phyloP scores from a whole-genome alignment of 2,113 vertebrate genomes.

The Grallaria varia region DNA sequence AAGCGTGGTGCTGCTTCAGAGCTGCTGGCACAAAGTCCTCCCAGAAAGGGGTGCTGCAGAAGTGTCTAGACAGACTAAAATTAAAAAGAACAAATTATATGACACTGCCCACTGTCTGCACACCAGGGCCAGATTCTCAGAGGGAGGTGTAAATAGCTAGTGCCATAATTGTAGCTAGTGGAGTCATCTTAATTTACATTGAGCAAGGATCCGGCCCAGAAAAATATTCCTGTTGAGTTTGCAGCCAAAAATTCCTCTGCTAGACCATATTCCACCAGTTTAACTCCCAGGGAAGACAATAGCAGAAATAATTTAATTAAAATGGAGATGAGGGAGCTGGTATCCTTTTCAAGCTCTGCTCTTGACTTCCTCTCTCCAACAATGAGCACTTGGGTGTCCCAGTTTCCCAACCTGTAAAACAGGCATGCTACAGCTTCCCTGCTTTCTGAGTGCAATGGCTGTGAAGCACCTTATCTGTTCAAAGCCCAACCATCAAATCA shows the following conservation, averaged over 20 bases:
- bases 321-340: slow-evolving; percentile 12
- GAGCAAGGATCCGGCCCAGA: slow-evolving; percentile 35
- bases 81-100: slow-evolving; percentile 41
- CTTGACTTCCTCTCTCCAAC: not conserved
- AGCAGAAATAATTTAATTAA: slow-evolving; percentile 55
- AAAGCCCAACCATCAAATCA: not conserved
- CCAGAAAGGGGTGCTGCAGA: slow-evolving; percentile 4
- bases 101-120: slow-evolving; percentile 43
- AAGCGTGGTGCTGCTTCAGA: not conserved
- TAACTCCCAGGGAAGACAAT: slow-evolving; percentile 44
- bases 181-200: slow-evolving; percentile 23
- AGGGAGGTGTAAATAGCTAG: not conserved
- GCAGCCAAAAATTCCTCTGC: slow-evolving; percentile 35
- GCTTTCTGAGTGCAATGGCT: not conserved
- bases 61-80: slow-evolving; percentile 57
- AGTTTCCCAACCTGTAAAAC: slow-evolving; percentile 21
- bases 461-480: not conserved
- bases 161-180: not conserved
- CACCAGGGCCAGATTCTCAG: slow-evolving; percentile 20
- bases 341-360: slow-evolving; percentile 28
- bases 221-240: slow-evolving; percentile 23
- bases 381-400: not conserved
- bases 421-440: not conserved
- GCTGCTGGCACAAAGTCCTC: not conserved
- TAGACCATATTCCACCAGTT: slow-evolving; percentile 32